Conservation (phyloP, 1,140 invertebrate species). For the Drosophila arizonae region DNA sequence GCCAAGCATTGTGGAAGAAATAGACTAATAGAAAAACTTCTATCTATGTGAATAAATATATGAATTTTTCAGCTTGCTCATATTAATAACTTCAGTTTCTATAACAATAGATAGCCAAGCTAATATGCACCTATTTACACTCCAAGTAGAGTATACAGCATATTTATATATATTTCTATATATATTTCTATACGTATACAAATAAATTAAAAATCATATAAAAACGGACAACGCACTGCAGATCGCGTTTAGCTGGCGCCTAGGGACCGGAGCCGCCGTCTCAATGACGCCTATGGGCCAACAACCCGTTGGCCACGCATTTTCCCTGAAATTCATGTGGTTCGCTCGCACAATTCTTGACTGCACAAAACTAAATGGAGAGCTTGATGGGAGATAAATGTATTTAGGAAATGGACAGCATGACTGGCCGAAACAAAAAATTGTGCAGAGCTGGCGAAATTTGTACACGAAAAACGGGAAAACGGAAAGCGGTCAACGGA, state of each 20-base stretch:
- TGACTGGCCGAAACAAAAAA: slow-evolving; percentile 55
- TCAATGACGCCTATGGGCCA: slow-evolving; percentile 55
- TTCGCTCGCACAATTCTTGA: slow-evolving; percentile 34
- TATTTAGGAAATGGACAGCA: slow-evolving; percentile 69
- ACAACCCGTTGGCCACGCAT: slow-evolving; percentile 62
- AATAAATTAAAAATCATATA: slow-evolving; percentile 75
- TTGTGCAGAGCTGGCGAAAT: slow-evolving; percentile 42
- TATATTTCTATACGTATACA: slow-evolving; percentile 40
- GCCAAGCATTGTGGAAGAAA: too few relatives aligned
- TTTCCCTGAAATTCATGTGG: slow-evolving; percentile 56
- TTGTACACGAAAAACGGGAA: slow-evolving; percentile 25
- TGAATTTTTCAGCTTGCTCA: too few relatives aligned
- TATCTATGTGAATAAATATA: too few relatives aligned
- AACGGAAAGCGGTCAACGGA: slow-evolving; percentile 27
- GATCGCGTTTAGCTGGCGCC: slow-evolving; percentile 63
- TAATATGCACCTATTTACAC: not conserved
- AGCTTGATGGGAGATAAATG: slow-evolving; percentile 57
- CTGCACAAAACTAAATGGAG: slow-evolving; percentile 31
- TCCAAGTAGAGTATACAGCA: not conserved
- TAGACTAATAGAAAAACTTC: too few relatives aligned
- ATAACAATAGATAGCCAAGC: not conserved
- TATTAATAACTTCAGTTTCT: too few relatives aligned
- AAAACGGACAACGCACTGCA: slow-evolving; percentile 67
- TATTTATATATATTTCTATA: slow-evolving; percentile 22
- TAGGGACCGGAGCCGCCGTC: slow-evolving; percentile 53